A percentile compares a stretch with the other conserved stretches of the same genome.
These are phyloP conservation scores for Samia ricini DNA, from an alignment of 1,140 invertebrate species.

Conservation along the genomic window DNA sequence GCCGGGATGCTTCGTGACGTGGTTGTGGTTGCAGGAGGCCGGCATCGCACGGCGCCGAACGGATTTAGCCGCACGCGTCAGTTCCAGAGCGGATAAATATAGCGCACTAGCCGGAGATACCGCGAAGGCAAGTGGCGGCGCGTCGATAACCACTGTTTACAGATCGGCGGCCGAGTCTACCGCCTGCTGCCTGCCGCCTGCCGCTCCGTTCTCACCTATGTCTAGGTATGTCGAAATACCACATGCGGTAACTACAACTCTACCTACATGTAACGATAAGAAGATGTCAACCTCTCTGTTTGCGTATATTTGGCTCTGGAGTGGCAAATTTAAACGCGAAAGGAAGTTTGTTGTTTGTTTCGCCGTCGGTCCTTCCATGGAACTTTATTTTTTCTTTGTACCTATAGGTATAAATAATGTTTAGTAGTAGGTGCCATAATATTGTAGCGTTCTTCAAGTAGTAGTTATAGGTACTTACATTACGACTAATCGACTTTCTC, in stretches of 20 bases:
- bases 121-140: conserved; percentile 63
- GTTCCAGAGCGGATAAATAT: conserved; percentile 72
- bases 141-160: conserved; percentile 74
- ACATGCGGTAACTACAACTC: conserved; percentile 41
- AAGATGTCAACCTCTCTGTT: background rate
- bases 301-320: too few relatives aligned
- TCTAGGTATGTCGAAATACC: conserved; percentile 61
- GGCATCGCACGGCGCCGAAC: conserved; percentile 68
- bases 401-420: too few relatives aligned
- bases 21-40: conserved; percentile 73
- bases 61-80: conserved; percentile 70
- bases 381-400: too few relatives aligned
- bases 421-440: too few relatives aligned
- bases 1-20: conserved; percentile 55
- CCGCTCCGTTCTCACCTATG: conserved; percentile 64
- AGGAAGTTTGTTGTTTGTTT: too few relatives aligned
- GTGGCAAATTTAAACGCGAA: too few relatives aligned
- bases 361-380: too few relatives aligned
- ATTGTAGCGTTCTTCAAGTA: too few relatives aligned
- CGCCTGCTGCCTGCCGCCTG: conserved; percentile 61
- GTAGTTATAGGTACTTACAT: too few relatives aligned
- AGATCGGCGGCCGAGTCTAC: conserved; percentile 70
- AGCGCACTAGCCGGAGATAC: conserved; percentile 67
- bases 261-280: conserved; percentile 52
- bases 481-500: too few relatives aligned